These are phyloP conservation scores for Theonella swinhoei DNA, from an alignment of 37 sponge, comb jelly and placozoan species.

Conservation along the genomic window DNA sequence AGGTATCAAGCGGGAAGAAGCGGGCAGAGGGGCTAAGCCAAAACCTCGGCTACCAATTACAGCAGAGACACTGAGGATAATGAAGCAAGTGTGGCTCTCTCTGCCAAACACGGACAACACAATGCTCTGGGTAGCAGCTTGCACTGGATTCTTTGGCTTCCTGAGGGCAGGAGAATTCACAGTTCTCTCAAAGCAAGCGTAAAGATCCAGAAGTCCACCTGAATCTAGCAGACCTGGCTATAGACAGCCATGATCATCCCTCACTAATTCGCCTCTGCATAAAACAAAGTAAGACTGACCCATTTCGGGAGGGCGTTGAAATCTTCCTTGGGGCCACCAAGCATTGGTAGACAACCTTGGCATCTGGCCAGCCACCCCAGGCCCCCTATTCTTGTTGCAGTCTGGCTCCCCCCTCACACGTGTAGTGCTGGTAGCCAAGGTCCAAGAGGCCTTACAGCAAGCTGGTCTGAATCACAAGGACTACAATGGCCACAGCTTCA, in stretches of 20 bases:
- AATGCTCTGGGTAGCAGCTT: not conserved
- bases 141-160: slow-evolving; percentile 24
- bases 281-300: slow-evolving; percentile 29
- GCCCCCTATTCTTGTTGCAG: no score
- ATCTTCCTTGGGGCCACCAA: not conserved
- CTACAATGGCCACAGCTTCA: no score
- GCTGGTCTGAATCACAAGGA: no score
- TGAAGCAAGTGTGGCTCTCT: not conserved
- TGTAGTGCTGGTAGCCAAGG: no score
- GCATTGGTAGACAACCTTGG: slow-evolving; percentile 6
- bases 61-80: not conserved
- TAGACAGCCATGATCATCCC: not conserved
- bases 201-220: not conserved
- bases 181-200: not conserved
- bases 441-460: no score
- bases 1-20: not conserved
- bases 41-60: no score
- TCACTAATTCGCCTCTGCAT: not conserved
- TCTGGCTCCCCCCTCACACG: no score
- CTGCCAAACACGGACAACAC: not conserved
- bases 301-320: not conserved
- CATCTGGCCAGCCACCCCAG: no score
- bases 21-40: no score
- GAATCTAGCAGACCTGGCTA: not conserved
- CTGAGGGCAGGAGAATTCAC: not conserved